phyloP scores from a whole-genome alignment of 2,888 invertebrate species.

The Reticulitermes lucifugus region DNA sequence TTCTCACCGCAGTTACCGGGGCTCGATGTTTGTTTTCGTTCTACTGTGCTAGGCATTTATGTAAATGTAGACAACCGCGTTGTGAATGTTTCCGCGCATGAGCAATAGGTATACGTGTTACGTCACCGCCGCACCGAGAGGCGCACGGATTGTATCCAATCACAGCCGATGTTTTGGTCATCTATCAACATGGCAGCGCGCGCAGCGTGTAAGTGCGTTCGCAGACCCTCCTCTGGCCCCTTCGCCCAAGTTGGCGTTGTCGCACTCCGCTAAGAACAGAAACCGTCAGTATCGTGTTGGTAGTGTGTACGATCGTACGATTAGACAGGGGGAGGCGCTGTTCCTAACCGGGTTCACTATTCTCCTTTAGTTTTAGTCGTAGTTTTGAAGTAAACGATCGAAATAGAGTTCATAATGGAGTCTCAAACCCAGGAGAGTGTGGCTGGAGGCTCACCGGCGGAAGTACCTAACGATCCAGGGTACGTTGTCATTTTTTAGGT shows the following conservation, averaged over 20 bases:
- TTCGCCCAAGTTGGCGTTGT: slow-evolving; percentile 3
- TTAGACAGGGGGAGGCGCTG: slow-evolving; percentile 72
- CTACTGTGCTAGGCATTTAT: not conserved
- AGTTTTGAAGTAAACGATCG: slow-evolving; percentile 62
- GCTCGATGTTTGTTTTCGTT: not conserved
- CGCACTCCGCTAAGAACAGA: slow-evolving; percentile 59
- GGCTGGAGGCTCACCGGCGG: slow-evolving; percentile 83
- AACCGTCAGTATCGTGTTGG: slow-evolving; percentile 77
- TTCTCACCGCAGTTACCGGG: not conserved
- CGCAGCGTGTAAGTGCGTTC: slow-evolving; percentile 58
- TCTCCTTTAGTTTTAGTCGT: slow-evolving; percentile 70
- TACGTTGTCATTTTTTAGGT: slow-evolving; percentile 64
- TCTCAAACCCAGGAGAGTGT: slow-evolving; percentile 82
- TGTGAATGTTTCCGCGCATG: slow-evolving; percentile 46
- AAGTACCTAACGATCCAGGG: slow-evolving; percentile 96
- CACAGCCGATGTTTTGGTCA: slow-evolving; percentile 64
- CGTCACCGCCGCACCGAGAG: slow-evolving; percentile 61
- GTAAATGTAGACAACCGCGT: not conserved
- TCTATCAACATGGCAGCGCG: slow-evolving; percentile 61
- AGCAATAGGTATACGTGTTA: slow-evolving; percentile 51
- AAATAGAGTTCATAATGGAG: slow-evolving; percentile 70
- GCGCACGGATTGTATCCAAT: slow-evolving; percentile 65
- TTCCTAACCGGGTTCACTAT: slow-evolving; percentile 66
- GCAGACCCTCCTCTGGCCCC: slow-evolving; percentile 45
- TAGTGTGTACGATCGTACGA: slow-evolving; percentile 73